Evolutionary conservation across 2,797 vertebrate genomes (phyloP).

Genomic region (Trichosurus vulpecula): DNA sequence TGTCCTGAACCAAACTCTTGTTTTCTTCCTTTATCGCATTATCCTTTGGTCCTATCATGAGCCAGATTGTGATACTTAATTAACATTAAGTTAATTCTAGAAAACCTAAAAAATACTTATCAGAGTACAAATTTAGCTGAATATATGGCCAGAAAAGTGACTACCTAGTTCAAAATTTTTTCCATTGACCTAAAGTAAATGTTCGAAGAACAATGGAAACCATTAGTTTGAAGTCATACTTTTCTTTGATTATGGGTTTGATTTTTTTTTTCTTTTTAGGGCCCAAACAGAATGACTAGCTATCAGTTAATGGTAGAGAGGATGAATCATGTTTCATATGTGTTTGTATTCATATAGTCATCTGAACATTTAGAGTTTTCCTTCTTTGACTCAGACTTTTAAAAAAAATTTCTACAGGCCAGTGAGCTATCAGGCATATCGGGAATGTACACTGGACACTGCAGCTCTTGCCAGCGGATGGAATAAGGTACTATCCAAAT

Average conservation of each 20-base stretch:
- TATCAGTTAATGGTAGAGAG: background rate
- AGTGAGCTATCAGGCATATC: slow-evolving; percentile 91
- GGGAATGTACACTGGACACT: slow-evolving; percentile 84
- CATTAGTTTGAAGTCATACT: slow-evolving; percentile 22
- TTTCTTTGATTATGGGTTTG: slow-evolving; percentile 22
- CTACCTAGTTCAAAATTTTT: background rate
- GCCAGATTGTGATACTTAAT: background rate
- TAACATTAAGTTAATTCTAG: slow-evolving; percentile 29
- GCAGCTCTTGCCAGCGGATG: slow-evolving; percentile 89
- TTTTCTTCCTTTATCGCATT: slow-evolving; percentile 27
- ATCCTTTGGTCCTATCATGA: slow-evolving; percentile 51
- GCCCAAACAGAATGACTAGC: background rate
- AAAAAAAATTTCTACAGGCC: slow-evolving; percentile 87
- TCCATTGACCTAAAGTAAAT: background rate
- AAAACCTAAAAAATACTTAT: slow-evolving; percentile 29
- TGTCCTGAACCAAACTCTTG: background rate
- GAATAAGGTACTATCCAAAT: slow-evolving; percentile 89
- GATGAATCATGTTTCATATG: background rate
- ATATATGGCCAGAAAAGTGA: background rate
- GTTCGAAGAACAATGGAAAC: slow-evolving; percentile 8
- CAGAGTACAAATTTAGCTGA: slow-evolving; percentile 37
- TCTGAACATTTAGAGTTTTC: slow-evolving; percentile 67
- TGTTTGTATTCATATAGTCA: slow-evolving; percentile 59
- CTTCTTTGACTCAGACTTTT: slow-evolving; percentile 73
- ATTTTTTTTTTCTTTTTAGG: slow-evolving; percentile 23